Evolutionary conservation across 1,140 invertebrate genomes (phyloP).

Genomic region (Pteromalus puparum): DNA sequence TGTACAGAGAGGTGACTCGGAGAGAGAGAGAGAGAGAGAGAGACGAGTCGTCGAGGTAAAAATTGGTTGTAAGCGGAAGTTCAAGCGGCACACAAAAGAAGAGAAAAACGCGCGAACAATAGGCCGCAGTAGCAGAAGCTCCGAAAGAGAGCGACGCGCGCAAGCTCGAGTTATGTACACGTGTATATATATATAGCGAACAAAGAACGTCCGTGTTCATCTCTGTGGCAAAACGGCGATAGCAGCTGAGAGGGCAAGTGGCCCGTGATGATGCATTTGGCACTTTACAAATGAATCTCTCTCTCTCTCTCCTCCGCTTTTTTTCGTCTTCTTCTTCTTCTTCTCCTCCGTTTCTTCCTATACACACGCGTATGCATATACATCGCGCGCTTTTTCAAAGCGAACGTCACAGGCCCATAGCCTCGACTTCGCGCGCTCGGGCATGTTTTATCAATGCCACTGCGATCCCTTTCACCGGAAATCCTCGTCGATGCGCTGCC

Average conservation of each 20-base stretch:
- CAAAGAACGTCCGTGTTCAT: slow-evolving; percentile 34
- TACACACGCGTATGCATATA: not conserved
- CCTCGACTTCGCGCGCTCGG: not conserved
- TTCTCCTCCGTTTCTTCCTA: not conserved
- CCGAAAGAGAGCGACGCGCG: not conserved
- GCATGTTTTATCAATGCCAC: slow-evolving; percentile 51
- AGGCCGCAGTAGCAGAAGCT: not conserved
- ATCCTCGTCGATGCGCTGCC: slow-evolving; percentile 5
- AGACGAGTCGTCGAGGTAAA: slow-evolving; percentile 19
- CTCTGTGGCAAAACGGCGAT: slow-evolving; percentile 46
- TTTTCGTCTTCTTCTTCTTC: not conserved
- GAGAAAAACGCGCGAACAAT: slow-evolving; percentile 36
- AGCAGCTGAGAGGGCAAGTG: slow-evolving; percentile 46
- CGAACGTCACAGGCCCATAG: slow-evolving; percentile 6
- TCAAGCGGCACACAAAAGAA: slow-evolving; percentile 29
- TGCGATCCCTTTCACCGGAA: slow-evolving; percentile 3
- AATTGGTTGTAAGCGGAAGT: slow-evolving; percentile 41
- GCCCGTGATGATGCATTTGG: slow-evolving; percentile 52
- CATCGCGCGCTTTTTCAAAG: slow-evolving; percentile 24
- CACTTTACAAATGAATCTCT: slow-evolving; percentile 52
- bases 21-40: not conserved
- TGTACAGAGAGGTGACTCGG: not conserved
- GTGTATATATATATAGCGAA: not conserved
- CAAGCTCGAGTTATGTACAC: not conserved
- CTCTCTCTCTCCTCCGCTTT: not conserved